Conservation (phyloP, 2,797 vertebrate species). For the Tragelaphus oryx region DNA sequence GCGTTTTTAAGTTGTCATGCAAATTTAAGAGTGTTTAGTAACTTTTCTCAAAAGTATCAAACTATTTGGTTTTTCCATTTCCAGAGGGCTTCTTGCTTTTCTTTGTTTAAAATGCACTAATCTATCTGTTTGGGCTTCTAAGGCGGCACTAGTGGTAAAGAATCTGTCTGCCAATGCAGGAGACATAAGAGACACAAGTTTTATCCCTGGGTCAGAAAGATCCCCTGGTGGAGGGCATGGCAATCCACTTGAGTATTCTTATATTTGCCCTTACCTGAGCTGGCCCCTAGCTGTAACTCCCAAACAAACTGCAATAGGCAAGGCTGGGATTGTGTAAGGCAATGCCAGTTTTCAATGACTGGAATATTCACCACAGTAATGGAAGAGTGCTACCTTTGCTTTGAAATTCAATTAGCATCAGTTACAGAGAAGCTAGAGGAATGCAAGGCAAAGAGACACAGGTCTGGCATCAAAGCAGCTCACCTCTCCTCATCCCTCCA, state of each 20-base stretch:
- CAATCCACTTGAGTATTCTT: not conserved
- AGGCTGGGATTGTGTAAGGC: not conserved
- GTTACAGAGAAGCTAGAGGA: constrained; percentile 57
- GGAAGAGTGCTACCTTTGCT: constrained; percentile 47
- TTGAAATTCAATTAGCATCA: constrained; percentile 72
- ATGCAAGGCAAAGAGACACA: constrained; percentile 18
- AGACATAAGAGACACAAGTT: not conserved
- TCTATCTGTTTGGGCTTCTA: not conserved
- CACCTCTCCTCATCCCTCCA: not conserved
- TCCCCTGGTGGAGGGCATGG: not conserved
- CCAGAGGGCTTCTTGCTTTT: not conserved
- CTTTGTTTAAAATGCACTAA: not conserved
- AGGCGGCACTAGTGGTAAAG: not conserved
- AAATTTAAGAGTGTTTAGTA: constrained; percentile 63
- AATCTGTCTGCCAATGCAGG: not conserved
- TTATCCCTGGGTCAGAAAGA: not conserved
- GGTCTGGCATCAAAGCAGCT: constrained; percentile 26
- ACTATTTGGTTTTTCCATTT: not conserved
- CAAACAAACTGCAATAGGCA: not conserved
- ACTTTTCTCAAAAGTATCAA: constrained; percentile 54
- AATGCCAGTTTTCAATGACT: constrained; percentile 41
- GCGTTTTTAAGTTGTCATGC: constrained; percentile 57
- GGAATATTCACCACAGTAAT: constrained; percentile 36
- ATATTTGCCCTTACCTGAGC: not conserved
- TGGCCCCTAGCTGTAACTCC: not conserved